Conservation (phyloP, 53 echinoderm and acorn worm genomes). For the Crossaster papposus region DNA sequence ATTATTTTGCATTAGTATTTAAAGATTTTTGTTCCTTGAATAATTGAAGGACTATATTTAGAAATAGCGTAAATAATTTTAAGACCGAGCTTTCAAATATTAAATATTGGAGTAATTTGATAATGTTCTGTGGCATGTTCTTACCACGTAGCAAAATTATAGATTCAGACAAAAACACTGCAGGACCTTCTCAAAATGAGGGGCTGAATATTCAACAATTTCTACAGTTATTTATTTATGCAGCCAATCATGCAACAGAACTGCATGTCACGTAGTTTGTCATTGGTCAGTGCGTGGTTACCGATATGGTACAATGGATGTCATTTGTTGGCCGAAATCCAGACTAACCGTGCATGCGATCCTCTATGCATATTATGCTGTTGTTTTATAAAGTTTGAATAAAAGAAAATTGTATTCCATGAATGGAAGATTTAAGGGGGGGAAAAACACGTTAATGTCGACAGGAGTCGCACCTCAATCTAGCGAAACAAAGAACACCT, state of each 20-base stretch:
- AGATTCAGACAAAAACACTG: not conserved
- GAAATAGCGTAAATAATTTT: conserved; percentile 33
- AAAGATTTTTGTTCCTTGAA: conserved; percentile 6
- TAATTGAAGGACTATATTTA: conserved; percentile 11
- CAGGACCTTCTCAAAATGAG: not conserved
- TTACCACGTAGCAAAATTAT: not conserved
- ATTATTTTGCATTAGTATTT: conserved; percentile 56
- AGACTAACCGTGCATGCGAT: not conserved
- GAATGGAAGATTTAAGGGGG: not conserved
- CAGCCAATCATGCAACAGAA: conserved; percentile 1
- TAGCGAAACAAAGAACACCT: not conserved
- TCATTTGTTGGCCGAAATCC: conserved; percentile 3
- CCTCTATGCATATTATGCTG: conserved; percentile 15
- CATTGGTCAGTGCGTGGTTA: not conserved
- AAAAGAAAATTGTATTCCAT: not conserved
- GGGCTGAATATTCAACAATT: not conserved
- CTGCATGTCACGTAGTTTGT: not conserved
- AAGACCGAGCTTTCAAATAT: not conserved
- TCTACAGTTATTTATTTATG: not conserved
- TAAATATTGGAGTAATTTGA: not conserved
- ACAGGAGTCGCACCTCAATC: too few relatives aligned
- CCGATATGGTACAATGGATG: not conserved
- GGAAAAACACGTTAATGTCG: too few relatives aligned
- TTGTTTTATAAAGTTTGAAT: not conserved
- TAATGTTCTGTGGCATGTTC: not conserved